phyloP scores from a whole-genome alignment of 1,140 invertebrate genomes.

The Coptotermes formosanus region DNA sequence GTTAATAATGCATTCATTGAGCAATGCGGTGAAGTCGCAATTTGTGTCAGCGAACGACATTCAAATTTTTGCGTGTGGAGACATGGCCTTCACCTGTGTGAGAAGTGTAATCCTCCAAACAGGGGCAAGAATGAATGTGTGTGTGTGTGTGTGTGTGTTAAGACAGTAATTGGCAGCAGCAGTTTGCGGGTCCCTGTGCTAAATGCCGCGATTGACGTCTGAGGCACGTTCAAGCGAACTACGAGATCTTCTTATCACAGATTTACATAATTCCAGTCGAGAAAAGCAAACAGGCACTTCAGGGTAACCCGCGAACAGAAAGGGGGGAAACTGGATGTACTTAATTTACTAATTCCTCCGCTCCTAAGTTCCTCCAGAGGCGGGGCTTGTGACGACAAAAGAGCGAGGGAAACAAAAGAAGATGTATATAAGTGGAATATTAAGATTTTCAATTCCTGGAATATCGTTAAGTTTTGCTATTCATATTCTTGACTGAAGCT shows the following conservation, averaged over 20 bases:
- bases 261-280: constrained; percentile 17
- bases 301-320: constrained; percentile 3
- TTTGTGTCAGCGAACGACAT: no score
- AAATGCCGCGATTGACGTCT: not conserved
- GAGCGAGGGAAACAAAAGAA: not conserved
- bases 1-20: no score
- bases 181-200: not conserved
- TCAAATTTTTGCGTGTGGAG: not conserved
- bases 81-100: not conserved
- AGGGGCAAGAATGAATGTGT: not conserved
- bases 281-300: constrained; percentile 15
- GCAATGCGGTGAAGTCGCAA: no score
- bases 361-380: not conserved
- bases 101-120: not conserved
- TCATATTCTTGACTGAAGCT: no score
- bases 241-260: not conserved
- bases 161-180: not conserved
- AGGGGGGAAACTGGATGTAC: not conserved
- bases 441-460: no score
- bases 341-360: not conserved
- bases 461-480: no score
- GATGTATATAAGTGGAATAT: not conserved
- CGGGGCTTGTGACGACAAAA: not conserved
- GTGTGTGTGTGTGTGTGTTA: not conserved
- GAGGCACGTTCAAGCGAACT: not conserved